Evolutionary conservation across 2,113 vertebrate genomes (phyloP), one percentile per base, ranked within the genome.

Genomic region (Acinonyx jubatus): DNA sequence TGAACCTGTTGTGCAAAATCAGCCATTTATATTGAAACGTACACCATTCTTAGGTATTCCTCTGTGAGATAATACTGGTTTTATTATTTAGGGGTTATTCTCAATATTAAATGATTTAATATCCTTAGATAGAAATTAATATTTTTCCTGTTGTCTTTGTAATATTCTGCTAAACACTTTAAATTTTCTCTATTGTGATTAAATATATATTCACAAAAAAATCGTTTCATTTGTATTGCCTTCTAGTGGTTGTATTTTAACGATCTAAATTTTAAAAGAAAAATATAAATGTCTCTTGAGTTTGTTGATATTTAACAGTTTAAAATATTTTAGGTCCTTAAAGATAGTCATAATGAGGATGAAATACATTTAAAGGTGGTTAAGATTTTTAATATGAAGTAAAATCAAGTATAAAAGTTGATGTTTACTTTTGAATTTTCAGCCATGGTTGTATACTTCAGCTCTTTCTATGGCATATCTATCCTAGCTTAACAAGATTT

Each of bases 81-180:
- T 90, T 38, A 68, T 68, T 71, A 38, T 81, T 74, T 21, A 78
- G 27, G 31, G 21, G 66, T 85, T 21, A 48, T 73, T 82, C 2
- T 86, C 36, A 71, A 15, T 45, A 73, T 33, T 68, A 74, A 82
- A 89, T 79, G 15, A 95, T 55, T 84, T 74, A 87, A n/a, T 18
- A 91, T 73, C 83, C 65, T 97, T 96, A 25, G n/a, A 33, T 27
- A 66, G 36, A 91, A 91, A 55, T 71, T 57, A 84, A 41, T 92
- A 13, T 83, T 91, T 91, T 4, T 87, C 2, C 4, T 52, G 4
- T 65, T 61, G 15, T 74, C 21, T 74, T 71, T 61, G 38, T 21
- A 73, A 25, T 93, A 81, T 63, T 29, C 13, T 93, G 31, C 57
- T 89, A 61, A 86, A n/a, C 31, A 68, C 18, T 29, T 74, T 29